Base-by-base conservation (phyloP, 2,797 vertebrate genomes). In the Lepilemur septentrionalis region DNA sequence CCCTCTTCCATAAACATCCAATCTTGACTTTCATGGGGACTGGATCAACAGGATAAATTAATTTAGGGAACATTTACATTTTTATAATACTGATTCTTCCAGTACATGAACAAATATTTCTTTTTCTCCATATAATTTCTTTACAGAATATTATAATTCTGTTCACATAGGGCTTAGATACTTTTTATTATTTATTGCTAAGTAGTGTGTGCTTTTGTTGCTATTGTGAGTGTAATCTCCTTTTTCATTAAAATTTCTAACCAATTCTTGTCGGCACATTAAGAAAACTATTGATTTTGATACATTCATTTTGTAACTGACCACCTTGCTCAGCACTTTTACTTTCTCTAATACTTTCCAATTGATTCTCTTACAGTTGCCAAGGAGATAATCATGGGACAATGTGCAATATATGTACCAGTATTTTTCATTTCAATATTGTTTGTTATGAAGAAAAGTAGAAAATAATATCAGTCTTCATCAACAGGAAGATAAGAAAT, bases 231-330 rank as follows among this genome's bases (percentile, higher is more conserved):
- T 84, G 55, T 7, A 6, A 46, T 80, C 30, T 93, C 8, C 12
- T 83, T 82, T 95, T 55, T 57, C 46, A 76, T 93, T 86, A 84
- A 80, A 93, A 75, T 80, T 80, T 73, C 46, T 65, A 87, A 94
- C 55, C 12, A 18, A n/a, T 61, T 86, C 41, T 70, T 57, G 2
- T 38, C 59, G 52, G 65, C 59, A 3, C 67, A 65, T 92, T 80
- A 80, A 43, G 28, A 93, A 94, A 94, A 48, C 41, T 90, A 93
- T 90, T 90, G 75, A 93, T 95, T 94, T 94, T 55, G 7, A 92
- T 93, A 88, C 43, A 89, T 79, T 91, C 46, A 69, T 94, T 95
- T 91, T 90, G 52, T 72, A 87, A 84, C 92, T 90, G 65, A 89
- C 52, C 41, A 72, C 80, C 25, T 81, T 79, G 59, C 55, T 90